These are phyloP conservation scores for Timandra comae DNA, from an alignment of 2,888 invertebrate genomes.

Conservation along the genomic window DNA sequence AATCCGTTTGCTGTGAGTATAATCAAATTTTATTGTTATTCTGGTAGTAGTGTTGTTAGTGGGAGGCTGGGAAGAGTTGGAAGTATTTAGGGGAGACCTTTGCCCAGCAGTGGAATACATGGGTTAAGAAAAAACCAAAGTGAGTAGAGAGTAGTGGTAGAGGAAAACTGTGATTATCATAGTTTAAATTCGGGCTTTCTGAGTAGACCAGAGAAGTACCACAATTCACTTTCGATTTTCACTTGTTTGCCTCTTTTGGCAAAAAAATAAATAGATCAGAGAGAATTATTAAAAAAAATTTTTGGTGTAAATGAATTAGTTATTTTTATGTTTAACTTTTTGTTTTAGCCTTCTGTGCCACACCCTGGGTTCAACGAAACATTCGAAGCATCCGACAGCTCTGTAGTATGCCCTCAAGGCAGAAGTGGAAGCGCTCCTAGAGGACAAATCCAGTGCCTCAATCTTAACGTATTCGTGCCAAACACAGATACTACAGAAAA, in stretches of 20 bases:
- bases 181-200: too few relatives aligned
- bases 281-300: neutral
- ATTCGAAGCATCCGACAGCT: slow-evolving; percentile 17
- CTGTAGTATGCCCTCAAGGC: slow-evolving; percentile 5
- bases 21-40: neutral
- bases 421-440: neutral
- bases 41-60: too few relatives aligned
- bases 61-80: too few relatives aligned
- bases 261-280: neutral
- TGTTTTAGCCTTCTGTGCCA: slow-evolving; percentile 3
- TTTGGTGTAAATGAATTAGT: neutral
- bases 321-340: slow-evolving; percentile 6
- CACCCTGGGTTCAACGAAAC: slow-evolving; percentile 10
- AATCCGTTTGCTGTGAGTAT: slow-evolving; percentile 30
- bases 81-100: too few relatives aligned
- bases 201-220: too few relatives aligned
- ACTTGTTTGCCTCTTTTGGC: neutral
- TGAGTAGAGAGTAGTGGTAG: too few relatives aligned
- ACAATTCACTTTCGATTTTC: neutral
- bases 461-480: neutral
- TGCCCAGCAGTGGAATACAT: too few relatives aligned
- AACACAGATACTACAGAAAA: neutral
- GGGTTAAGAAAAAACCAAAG: too few relatives aligned
- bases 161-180: too few relatives aligned
- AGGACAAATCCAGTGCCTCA: neutral